These are phyloP conservation scores for Falco naumanni DNA, from an alignment of 2,797 vertebrate species.

Conservation along the genomic window DNA sequence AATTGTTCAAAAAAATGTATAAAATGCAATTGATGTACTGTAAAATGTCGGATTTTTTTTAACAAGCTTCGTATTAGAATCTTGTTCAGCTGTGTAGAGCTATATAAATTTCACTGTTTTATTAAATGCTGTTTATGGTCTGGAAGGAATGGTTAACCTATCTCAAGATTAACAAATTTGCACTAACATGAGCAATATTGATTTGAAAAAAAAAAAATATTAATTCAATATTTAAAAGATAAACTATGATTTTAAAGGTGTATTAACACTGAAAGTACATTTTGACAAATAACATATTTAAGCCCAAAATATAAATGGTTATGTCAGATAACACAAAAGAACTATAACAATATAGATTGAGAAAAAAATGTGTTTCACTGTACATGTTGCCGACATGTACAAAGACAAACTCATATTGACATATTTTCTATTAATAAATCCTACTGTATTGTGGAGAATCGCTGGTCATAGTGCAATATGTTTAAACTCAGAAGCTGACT, in stretches of 20 bases:
- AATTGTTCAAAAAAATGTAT: constrained; percentile 64
- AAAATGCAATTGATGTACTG: constrained; percentile 69
- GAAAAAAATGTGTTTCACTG: constrained; percentile 32
- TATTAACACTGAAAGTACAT: constrained; percentile 70
- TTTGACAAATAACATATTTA: constrained; percentile 65
- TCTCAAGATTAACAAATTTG: constrained; percentile 64
- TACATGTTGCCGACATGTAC: constrained; percentile 62
- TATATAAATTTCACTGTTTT: constrained; percentile 59
- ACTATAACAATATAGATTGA: constrained; percentile 51
- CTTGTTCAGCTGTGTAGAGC: constrained; percentile 61
- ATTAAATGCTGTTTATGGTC: constrained; percentile 63
- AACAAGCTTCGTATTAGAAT: constrained; percentile 65
- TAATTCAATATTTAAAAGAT: constrained; percentile 28
- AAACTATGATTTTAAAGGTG: constrained; percentile 52
- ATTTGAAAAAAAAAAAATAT: constrained; percentile 29
- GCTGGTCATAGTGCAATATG: constrained; percentile 54
- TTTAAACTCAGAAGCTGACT: constrained; percentile 27
- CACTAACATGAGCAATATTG: constrained; percentile 52
- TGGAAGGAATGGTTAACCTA: constrained; percentile 62
- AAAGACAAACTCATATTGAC: constrained; percentile 51
- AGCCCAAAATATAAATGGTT: constrained; percentile 67
- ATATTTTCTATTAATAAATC: constrained; percentile 65
- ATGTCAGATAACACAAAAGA: constrained; percentile 67
- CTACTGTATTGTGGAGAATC: constrained; percentile 55
- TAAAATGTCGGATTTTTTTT: constrained; percentile 65